Evolutionary conservation across 2,797 vertebrate genomes (phyloP).

Genomic region (Netta rufina): DNA sequence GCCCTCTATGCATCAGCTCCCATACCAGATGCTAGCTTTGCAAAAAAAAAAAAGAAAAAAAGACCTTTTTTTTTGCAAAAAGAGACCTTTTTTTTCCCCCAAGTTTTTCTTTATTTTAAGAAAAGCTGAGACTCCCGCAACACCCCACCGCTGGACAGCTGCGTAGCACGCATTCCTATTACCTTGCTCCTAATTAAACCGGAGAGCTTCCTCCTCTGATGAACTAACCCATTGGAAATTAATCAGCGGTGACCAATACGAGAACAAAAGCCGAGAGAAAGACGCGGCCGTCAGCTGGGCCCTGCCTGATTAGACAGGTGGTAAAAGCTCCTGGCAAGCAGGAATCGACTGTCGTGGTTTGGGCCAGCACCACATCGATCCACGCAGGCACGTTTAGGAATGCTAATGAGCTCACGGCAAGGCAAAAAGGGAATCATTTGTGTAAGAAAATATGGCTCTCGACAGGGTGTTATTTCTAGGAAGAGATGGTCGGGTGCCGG

Average conservation of each 20-base stretch:
- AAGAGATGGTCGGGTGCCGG: rapidly evolving
- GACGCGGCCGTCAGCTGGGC: background rate
- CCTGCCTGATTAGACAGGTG: background rate
- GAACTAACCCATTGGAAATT: slow-evolving; percentile 37
- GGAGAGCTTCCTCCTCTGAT: background rate
- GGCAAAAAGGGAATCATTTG: slow-evolving; percentile 31
- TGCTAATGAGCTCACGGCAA: background rate
- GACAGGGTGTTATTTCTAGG: background rate
- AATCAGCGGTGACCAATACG: background rate
- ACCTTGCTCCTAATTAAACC: slow-evolving; percentile 11
- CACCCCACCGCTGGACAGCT: background rate
- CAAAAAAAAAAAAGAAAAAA: background rate
- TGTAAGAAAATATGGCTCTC: background rate
- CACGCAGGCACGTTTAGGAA: rapidly evolving
- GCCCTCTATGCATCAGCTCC: background rate
- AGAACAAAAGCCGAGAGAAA: background rate
- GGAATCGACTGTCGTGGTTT: background rate
- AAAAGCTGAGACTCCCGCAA: background rate
- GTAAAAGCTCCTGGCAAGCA: background rate
- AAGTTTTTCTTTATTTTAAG: background rate
- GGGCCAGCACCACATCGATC: slow-evolving; percentile 14
- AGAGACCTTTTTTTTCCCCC: background rate
- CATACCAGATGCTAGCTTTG: rapidly evolving
- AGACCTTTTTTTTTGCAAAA: background rate
- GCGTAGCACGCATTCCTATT: background rate